phyloP scores from a whole-genome alignment of 2,113 vertebrate genomes.

The Microcebus tavaratra region DNA sequence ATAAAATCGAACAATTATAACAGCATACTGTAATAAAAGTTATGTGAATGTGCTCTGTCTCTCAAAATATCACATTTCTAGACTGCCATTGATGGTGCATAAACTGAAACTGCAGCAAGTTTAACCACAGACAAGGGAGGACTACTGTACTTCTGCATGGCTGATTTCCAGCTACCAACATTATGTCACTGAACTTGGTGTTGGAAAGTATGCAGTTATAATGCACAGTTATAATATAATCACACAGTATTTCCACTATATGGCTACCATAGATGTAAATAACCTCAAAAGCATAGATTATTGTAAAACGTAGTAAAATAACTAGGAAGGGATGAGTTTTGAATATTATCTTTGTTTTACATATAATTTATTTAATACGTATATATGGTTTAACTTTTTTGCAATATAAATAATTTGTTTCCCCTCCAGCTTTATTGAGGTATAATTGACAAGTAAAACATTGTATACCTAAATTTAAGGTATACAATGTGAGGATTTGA shows the following conservation, averaged over 20 bases:
- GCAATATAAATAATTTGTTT: neutral
- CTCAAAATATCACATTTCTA: neutral
- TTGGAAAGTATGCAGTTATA: neutral
- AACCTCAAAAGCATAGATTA: neutral
- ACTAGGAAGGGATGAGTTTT: neutral
- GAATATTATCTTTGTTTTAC: conserved; percentile 13
- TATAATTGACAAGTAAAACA: neutral
- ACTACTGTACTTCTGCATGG: neutral
- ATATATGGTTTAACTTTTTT: neutral
- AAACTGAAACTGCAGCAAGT: neutral
- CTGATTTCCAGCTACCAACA: neutral
- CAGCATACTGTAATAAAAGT: neutral
- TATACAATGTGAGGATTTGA: neutral
- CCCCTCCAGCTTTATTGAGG: neutral
- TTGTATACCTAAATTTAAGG: neutral
- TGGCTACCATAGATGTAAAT: neutral
- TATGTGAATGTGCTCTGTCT: neutral
- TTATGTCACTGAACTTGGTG: neutral
- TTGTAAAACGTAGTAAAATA: neutral
- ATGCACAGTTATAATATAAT: too few relatives aligned
- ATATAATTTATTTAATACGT: neutral
- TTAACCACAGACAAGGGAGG: neutral
- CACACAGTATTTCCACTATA: neutral
- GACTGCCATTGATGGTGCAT: neutral
- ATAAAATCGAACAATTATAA: neutral